Conservation (phyloP, 92 coral and sea anemone species). For the Epizoanthus ramosus region DNA sequence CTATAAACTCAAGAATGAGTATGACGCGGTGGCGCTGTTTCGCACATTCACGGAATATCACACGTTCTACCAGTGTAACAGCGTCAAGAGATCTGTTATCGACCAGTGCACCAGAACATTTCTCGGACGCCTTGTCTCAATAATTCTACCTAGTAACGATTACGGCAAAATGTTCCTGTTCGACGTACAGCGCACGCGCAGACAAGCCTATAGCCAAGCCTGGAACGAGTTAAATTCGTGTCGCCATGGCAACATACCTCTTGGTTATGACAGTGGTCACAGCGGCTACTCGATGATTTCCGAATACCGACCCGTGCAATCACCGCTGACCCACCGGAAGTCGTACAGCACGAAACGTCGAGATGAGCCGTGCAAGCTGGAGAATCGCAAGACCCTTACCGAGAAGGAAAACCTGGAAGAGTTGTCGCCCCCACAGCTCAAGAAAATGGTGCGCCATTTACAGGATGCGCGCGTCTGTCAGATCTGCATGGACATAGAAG, state of each 20-base stretch:
- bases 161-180: constrained; percentile 89
- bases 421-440: constrained; percentile 76
- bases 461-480: constrained; percentile 97
- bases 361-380: constrained; percentile 63
- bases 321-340: constrained; percentile 93
- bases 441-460: constrained; percentile 87
- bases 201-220: constrained; percentile 97
- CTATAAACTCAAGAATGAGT: constrained; percentile 91
- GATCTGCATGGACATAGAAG: constrained; percentile 98
- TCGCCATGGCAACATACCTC: constrained; percentile 68
- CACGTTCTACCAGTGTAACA: constrained; percentile 96
- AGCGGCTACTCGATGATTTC: constrained; percentile 57
- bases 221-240: constrained; percentile 88
- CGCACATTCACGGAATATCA: constrained; percentile 98
- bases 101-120: constrained; percentile 96
- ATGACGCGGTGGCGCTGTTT: constrained; percentile 86
- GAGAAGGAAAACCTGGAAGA: constrained; percentile 71
- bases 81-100: constrained; percentile 93
- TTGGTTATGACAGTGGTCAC: constrained; percentile 54
- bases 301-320: constrained; percentile 97
- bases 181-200: constrained; percentile 92
- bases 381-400: constrained; percentile 51
- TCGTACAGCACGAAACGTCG: constrained; percentile 60
- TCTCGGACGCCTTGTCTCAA: constrained; percentile 80
- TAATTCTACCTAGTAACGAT: constrained; percentile 76